Evolutionary conservation across 2,113 vertebrate genomes (phyloP).

Genomic region (Columbina picui): DNA sequence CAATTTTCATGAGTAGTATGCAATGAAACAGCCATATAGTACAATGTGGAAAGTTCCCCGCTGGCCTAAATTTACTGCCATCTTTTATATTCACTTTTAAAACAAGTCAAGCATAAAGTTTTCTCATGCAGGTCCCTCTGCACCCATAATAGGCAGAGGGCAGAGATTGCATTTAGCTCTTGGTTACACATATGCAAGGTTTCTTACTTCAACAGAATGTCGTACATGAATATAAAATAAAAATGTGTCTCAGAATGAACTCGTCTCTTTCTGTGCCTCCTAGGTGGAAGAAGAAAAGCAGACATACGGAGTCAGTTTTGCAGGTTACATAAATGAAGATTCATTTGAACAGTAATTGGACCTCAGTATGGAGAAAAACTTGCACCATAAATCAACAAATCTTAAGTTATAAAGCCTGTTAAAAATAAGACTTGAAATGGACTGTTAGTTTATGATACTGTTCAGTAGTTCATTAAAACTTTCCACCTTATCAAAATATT

Average conservation of each 20-base stretch:
- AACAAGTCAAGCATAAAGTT: conserved; percentile 49
- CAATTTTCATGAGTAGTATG: conserved; percentile 48
- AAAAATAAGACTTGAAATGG: not conserved
- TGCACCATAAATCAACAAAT: not conserved
- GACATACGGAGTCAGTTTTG: not conserved
- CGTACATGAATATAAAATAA: not conserved
- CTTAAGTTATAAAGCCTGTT: not conserved
- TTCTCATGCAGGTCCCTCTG: conserved; percentile 26
- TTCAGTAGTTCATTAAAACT: not conserved
- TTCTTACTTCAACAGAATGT: not conserved
- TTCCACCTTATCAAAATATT: not conserved
- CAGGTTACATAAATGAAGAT: not conserved
- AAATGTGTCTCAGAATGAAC: not conserved
- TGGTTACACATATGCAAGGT: not conserved
- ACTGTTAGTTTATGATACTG: not conserved
- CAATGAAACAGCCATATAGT: conserved; percentile 6
- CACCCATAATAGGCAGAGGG: not conserved
- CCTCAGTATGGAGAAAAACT: not conserved
- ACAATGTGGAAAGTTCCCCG: not conserved
- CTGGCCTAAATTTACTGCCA: conserved; percentile 43
- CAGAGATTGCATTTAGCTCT: not conserved
- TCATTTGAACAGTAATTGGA: not conserved
- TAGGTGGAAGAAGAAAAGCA: not conserved
- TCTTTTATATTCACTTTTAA: conserved; percentile 21
- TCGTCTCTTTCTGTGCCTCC: not conserved